Evolutionary conservation across 2,888 invertebrate species (phyloP).

Genomic region (Sialis lutaria): DNA sequence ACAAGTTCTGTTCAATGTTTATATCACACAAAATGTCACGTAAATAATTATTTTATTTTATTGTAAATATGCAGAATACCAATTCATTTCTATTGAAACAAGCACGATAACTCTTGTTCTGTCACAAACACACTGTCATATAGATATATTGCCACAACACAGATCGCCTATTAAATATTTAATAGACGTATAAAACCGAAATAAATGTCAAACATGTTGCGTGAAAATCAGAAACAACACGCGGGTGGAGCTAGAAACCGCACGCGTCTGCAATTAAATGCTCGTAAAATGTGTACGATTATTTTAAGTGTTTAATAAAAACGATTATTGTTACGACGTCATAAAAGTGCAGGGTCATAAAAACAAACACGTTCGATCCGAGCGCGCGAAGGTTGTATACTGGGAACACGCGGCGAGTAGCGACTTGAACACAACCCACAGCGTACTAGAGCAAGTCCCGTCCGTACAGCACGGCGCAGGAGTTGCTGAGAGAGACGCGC

Average conservation of each 20-base stretch:
- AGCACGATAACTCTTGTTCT: too few relatives aligned
- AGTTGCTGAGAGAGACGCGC: too few relatives aligned
- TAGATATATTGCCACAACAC: too few relatives aligned
- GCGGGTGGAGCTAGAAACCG: background rate
- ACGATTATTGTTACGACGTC: conserved; percentile 24
- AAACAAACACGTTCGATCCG: conserved; percentile 3
- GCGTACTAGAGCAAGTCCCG: background rate
- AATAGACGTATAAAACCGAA: too few relatives aligned
- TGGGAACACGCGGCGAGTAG: background rate
- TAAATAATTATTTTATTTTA: too few relatives aligned
- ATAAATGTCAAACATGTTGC: too few relatives aligned
- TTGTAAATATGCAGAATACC: too few relatives aligned
- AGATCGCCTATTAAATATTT: too few relatives aligned
- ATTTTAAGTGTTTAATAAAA: conserved; percentile 3
- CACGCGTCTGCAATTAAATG: background rate
- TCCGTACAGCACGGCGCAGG: too few relatives aligned
- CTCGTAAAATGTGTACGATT: background rate
- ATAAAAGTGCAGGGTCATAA: conserved; percentile 8
- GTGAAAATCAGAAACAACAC: too few relatives aligned
- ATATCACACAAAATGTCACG: background rate
- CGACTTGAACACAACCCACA: background rate
- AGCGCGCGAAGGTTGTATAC: background rate
- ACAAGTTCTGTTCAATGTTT: background rate
- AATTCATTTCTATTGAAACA: too few relatives aligned
- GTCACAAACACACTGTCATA: too few relatives aligned